These are phyloP conservation scores for Paraplagusia blochii DNA, from an alignment of 2,113 vertebrate species.

Conservation along the genomic window DNA sequence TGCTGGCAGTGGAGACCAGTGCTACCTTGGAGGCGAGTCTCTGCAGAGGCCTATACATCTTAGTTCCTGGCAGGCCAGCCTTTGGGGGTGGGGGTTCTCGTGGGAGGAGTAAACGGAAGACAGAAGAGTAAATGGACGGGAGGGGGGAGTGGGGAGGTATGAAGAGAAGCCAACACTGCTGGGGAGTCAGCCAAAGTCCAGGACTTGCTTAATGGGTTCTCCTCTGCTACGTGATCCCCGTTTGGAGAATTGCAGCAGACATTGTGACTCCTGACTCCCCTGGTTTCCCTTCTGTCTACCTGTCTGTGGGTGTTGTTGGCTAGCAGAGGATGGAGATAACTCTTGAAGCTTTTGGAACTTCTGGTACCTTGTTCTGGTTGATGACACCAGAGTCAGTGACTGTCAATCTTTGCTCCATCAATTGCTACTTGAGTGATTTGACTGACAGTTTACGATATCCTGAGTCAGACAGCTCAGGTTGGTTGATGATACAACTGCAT, in stretches of 20 bases:
- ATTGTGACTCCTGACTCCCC: conserved; percentile 65
- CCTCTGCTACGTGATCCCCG: conserved; percentile 60
- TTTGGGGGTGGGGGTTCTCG: conserved; percentile 41
- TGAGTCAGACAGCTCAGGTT: too few relatives aligned
- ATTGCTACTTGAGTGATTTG: conserved; percentile 23
- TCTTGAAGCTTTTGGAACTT: conserved; percentile 2
- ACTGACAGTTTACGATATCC: background rate
- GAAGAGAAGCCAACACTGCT: conserved; percentile 55
- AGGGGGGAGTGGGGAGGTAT: conserved; percentile 3
- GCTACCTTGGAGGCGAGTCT: conserved; percentile 73
- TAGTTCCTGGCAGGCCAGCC: conserved; percentile 66
- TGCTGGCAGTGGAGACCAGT: conserved; percentile 70
- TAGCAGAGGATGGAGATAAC: background rate
- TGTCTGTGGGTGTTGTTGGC: conserved; percentile 3
- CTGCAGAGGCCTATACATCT: conserved; percentile 72
- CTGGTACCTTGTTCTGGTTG: conserved; percentile 7
- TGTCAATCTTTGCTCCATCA: conserved; percentile 47
- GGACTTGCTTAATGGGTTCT: conserved; percentile 72
- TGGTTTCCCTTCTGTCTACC: conserved; percentile 23
- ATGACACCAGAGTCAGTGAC: conserved; percentile 42
- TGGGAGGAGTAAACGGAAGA: conserved; percentile 48
- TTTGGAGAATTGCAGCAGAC: conserved; percentile 71
- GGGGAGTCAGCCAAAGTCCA: conserved; percentile 83
- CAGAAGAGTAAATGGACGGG: background rate
- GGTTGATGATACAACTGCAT: conserved; percentile 18